Conservation (phyloP, 2,113 vertebrate species). For the Sus scrofa region DNA sequence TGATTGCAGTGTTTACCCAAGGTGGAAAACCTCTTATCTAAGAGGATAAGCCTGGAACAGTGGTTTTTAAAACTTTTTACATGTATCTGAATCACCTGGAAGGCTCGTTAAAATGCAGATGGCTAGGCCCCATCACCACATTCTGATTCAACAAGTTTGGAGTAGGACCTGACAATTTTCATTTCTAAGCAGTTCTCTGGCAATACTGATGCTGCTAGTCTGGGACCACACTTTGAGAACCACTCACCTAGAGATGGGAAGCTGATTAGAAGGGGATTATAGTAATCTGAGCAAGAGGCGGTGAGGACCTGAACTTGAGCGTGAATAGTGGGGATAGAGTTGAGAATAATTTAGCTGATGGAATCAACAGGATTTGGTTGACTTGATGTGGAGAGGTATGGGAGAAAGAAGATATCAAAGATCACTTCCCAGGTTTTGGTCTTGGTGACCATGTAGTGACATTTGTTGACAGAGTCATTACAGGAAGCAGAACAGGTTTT, state of each 20-base stretch:
- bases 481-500: conserved; percentile 40
- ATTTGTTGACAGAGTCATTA: conserved; percentile 33
- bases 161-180: background rate
- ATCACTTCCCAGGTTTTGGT: background rate
- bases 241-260: background rate
- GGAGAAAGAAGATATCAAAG: background rate
- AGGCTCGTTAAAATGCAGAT: background rate
- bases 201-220: background rate
- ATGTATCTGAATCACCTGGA: background rate
- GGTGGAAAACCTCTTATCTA: background rate
- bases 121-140: background rate
- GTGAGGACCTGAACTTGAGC: conserved; percentile 6
- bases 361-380: conserved; percentile 32
- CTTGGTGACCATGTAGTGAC: conserved; percentile 15
- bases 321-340: background rate
- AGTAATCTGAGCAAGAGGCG: background rate
- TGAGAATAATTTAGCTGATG: conserved; percentile 52
- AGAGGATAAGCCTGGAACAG: background rate
- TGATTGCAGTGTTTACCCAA: background rate
- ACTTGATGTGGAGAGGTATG: background rate
- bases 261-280: background rate
- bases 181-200: background rate
- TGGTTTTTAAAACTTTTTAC: conserved; percentile 7
- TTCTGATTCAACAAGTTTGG: conserved; percentile 27
- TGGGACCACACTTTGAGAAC: conserved; percentile 13